Evolutionary conservation across 2,888 invertebrate species (phyloP).

Genomic region (Rhagophthalmus giganteus): DNA sequence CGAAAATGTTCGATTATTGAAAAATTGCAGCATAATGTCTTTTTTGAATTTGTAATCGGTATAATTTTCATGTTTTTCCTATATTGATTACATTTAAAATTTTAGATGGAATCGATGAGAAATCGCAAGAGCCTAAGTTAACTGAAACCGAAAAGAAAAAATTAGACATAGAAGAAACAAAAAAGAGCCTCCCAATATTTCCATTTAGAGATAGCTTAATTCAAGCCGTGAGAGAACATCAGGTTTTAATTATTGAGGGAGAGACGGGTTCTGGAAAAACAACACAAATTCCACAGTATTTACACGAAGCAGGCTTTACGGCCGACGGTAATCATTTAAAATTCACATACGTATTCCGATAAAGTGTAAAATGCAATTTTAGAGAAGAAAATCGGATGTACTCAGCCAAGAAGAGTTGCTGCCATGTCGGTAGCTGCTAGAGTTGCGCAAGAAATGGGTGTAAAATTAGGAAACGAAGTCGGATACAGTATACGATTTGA

Average conservation of each 20-base stretch:
- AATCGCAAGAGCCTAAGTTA: constrained; percentile 63
- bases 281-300: constrained; percentile 97
- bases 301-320: constrained; percentile 91
- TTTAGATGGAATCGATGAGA: constrained; percentile 57
- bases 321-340: constrained; percentile 59
- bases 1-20: no score
- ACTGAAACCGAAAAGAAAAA: constrained; percentile 73
- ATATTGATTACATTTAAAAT: constrained; percentile 4
- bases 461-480: constrained; percentile 92
- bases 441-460: constrained; percentile 96
- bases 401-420: constrained; percentile 95
- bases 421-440: constrained; percentile 99
- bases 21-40: not conserved
- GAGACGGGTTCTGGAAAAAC: constrained; percentile 99
- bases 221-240: constrained; percentile 86
- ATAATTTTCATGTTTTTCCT: no score
- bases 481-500: constrained; percentile 95
- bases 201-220: constrained; percentile 89
- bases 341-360: not conserved
- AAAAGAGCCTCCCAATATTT: constrained; percentile 90
- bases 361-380: no score
- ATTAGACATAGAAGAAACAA: constrained; percentile 86
- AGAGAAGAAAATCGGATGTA: constrained; percentile 89
- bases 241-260: constrained; percentile 92
- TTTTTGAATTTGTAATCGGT: not conserved